These are phyloP conservation scores for Epinephelus moara DNA, from an alignment of 2,113 vertebrate species.

Conservation along the genomic window DNA sequence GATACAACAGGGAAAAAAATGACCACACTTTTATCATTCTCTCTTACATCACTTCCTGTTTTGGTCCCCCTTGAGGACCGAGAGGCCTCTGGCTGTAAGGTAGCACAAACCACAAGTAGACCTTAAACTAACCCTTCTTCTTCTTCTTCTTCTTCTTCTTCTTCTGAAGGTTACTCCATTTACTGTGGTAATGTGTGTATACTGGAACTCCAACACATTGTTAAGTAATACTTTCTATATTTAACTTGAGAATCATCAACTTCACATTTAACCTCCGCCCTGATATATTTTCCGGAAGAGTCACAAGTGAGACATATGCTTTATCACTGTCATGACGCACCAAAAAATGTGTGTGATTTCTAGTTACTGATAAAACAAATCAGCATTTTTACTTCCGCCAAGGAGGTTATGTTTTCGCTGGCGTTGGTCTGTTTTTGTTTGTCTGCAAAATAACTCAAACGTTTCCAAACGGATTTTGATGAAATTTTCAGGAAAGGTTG, in stretches of 20 bases:
- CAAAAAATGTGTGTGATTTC: background rate
- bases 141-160: background rate
- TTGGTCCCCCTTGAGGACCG: background rate
- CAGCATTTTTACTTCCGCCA: background rate
- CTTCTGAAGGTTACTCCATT: background rate
- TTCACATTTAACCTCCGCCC: background rate
- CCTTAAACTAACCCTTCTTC: background rate
- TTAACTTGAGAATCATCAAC: background rate
- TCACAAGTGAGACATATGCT: background rate
- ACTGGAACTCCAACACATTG: background rate
- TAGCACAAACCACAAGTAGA: background rate
- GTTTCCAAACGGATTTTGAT: too few relatives aligned
- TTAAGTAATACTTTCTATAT: background rate
- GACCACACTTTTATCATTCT: slow-evolving; percentile 30
- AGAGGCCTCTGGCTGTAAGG: background rate
- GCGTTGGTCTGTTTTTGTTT: too few relatives aligned
- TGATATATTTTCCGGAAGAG: background rate
- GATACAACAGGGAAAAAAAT: slow-evolving; percentile 23
- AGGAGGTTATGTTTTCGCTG: too few relatives aligned
- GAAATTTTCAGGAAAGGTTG: too few relatives aligned
- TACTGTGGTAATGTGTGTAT: background rate
- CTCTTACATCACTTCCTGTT: slow-evolving; percentile 48
- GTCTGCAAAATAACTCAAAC: too few relatives aligned
- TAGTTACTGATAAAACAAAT: background rate
- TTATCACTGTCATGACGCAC: background rate